A percentile compares a stretch with the other conserved stretches of the same genome.
These are phyloP conservation scores for Odontophorus gujanensis DNA, from an alignment of 2,113 vertebrate genomes.

Conservation along the genomic window DNA sequence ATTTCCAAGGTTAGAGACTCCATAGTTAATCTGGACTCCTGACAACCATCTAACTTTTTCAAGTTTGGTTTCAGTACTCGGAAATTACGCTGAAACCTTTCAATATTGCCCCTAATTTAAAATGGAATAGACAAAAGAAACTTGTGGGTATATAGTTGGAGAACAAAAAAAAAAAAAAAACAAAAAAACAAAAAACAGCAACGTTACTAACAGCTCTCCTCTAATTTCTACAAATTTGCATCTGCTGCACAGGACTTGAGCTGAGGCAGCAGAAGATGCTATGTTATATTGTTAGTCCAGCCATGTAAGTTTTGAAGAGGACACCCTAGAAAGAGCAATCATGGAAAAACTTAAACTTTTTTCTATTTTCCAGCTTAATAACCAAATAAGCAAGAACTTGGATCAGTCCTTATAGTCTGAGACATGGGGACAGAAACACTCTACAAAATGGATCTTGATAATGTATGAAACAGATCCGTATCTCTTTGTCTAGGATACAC, in stretches of 20 bases:
- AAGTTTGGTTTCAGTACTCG: background rate
- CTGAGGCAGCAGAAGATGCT: background rate
- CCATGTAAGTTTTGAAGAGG: background rate
- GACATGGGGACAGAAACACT: background rate
- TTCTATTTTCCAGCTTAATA: background rate
- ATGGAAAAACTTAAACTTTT: background rate
- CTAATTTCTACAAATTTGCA: background rate
- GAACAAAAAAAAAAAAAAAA: background rate
- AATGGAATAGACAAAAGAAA: background rate
- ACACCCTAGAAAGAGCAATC: background rate
- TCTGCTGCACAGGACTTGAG: background rate
- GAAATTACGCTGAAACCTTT: background rate
- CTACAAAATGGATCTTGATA: background rate
- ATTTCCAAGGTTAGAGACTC: background rate
- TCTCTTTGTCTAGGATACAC: background rate
- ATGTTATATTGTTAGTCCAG: background rate
- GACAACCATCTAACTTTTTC: background rate
- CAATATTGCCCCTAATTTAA: background rate
- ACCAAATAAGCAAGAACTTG: background rate
- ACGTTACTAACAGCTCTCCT: background rate
- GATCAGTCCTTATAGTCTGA: background rate
- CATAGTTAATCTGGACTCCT: background rate
- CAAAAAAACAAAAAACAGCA: background rate
- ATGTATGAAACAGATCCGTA: background rate
- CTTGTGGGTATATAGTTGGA: background rate